A percentile compares a stretch with the other conserved stretches of the same genome.
These are phyloP conservation scores for Sylvilagus floridanus DNA, from an alignment of 2,797 vertebrate species.

Conservation along the genomic window DNA sequence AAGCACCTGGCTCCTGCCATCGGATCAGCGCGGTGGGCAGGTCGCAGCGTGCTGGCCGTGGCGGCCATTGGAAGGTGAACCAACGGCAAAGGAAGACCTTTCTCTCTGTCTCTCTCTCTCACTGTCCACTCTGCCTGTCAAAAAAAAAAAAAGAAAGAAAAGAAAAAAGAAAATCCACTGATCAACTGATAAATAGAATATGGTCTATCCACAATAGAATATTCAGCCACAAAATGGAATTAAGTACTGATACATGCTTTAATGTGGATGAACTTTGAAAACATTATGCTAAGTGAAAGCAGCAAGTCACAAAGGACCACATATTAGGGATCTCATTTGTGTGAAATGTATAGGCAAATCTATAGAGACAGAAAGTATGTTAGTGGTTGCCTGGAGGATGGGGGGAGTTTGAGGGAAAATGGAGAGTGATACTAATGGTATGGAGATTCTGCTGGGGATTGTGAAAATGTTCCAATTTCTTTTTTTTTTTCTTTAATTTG, in stretches of 20 bases:
- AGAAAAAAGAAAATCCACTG: background rate
- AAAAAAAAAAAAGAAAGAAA: too few relatives aligned
- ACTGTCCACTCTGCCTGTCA: too few relatives aligned
- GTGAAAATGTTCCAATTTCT: background rate
- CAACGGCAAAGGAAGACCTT: too few relatives aligned
- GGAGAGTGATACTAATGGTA: too few relatives aligned
- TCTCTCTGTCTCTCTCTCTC: too few relatives aligned
- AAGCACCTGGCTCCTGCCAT: too few relatives aligned
- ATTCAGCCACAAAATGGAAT: background rate
- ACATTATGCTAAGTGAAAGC: background rate
- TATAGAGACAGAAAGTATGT: background rate
- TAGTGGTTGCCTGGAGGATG: background rate
- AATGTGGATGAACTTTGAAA: background rate
- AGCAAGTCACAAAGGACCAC: background rate
- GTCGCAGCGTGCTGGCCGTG: too few relatives aligned
- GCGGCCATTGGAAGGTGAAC: too few relatives aligned
- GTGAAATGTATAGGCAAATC: background rate
- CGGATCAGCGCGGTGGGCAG: too few relatives aligned
- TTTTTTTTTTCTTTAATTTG: too few relatives aligned
- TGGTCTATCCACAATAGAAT: background rate
- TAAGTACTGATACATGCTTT: background rate
- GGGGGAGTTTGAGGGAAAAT: background rate
- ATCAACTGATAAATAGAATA: background rate
- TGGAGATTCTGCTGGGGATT: background rate
- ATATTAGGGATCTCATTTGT: background rate